Evolutionary conservation across 2,113 vertebrate species (phyloP).

Genomic region (Herpetotheres cachinnans): DNA sequence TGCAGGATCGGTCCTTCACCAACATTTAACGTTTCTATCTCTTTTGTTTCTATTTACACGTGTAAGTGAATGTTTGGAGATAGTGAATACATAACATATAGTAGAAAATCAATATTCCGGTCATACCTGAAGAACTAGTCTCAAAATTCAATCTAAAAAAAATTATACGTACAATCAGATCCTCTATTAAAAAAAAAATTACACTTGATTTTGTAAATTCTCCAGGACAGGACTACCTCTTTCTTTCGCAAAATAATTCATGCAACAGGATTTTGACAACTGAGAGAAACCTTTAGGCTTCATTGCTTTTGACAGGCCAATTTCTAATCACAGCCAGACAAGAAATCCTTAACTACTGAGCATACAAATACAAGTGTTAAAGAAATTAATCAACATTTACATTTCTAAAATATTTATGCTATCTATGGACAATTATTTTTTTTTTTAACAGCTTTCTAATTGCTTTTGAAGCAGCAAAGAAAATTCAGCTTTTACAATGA

Average conservation of each 20-base stretch:
- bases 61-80: neutral
- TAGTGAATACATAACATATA: neutral
- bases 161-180: neutral
- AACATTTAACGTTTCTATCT: neutral
- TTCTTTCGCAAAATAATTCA: neutral
- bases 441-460: neutral
- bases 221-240: neutral
- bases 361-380: neutral
- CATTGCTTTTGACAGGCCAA: neutral
- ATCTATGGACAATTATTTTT: fast-evolving
- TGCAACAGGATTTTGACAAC: neutral
- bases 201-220: neutral
- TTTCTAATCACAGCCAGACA: neutral
- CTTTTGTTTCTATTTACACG: neutral
- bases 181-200: neutral
- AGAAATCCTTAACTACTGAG: neutral
- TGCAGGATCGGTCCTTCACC: neutral
- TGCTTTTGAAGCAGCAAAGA: neutral
- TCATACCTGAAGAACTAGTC: neutral
- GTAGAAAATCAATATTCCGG: neutral
- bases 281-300: neutral
- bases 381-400: neutral
- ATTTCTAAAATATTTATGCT: neutral
- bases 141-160: neutral
- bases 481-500: neutral